Evolutionary conservation across 1,140 invertebrate genomes (phyloP).

Genomic region (Radopholus similis): DNA sequence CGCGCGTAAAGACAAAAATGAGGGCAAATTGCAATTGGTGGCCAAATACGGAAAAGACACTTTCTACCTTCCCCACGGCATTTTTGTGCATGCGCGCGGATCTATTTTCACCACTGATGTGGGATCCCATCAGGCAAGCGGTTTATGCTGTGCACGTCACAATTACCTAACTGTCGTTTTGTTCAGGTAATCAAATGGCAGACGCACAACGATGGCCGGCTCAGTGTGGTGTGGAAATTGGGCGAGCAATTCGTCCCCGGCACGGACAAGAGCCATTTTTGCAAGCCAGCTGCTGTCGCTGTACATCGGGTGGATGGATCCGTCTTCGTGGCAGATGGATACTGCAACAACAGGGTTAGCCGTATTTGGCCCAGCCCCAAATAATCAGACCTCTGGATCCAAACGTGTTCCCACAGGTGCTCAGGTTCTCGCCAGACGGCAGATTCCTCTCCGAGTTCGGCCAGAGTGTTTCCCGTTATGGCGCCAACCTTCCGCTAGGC

Average conservation of each 20-base stretch:
- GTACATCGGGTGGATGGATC: conserved; percentile 73
- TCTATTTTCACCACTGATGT: conserved; percentile 79
- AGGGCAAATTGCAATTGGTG: conserved; percentile 25
- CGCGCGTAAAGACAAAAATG: background rate
- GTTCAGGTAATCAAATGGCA: background rate
- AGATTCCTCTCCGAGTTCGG: conserved; percentile 48
- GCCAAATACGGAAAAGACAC: conserved; percentile 62
- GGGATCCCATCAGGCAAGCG: conserved; percentile 81
- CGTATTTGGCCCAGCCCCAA: background rate
- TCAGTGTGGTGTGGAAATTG: conserved; percentile 62
- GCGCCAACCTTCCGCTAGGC: conserved; percentile 61
- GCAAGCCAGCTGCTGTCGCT: conserved; percentile 86
- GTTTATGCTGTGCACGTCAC: conserved; percentile 36
- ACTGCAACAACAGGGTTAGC: conserved; percentile 74
- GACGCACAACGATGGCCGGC: no score
- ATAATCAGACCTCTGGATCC: background rate
- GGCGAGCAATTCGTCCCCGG: conserved; percentile 74
- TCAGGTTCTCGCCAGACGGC: conserved; percentile 77
- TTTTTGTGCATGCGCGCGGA: conserved; percentile 73
- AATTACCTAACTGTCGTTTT: no score
- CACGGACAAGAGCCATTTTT: conserved; percentile 74
- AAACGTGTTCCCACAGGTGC: conserved; percentile 65
- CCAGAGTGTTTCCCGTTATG: background rate
- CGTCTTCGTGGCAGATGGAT: conserved; percentile 86
- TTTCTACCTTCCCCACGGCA: conserved; percentile 88